A percentile compares a stretch with the other conserved stretches of the same genome.
These are phyloP conservation scores for Eurystomus gularis DNA, from an alignment of 2,113 vertebrate genomes.

Conservation along the genomic window DNA sequence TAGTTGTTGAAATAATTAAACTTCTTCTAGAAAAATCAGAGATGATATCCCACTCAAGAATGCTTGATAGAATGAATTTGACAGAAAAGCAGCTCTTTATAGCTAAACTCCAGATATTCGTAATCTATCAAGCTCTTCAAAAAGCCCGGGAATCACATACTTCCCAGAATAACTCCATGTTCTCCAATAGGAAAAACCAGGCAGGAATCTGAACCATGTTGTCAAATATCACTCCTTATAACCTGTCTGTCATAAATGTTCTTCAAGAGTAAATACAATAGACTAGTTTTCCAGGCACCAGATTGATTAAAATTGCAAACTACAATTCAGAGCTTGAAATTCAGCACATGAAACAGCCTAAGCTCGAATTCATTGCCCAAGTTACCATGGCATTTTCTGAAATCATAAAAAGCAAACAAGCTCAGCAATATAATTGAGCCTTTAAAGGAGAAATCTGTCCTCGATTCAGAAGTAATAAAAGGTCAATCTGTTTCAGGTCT, in stretches of 20 bases:
- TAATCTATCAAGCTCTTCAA: neutral
- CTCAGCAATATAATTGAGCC: conserved; percentile 30
- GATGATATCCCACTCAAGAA: neutral
- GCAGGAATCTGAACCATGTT: neutral
- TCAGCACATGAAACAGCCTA: neutral
- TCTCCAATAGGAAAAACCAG: neutral
- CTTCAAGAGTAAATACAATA: conserved; percentile 30
- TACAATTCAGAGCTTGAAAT: conserved; percentile 28
- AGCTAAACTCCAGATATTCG: neutral
- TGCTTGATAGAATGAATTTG: neutral
- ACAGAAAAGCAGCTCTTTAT: neutral
- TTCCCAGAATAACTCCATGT: neutral
- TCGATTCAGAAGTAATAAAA: conserved; percentile 70
- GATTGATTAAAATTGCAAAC: conserved; percentile 14
- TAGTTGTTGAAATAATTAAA: neutral
- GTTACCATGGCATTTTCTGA: conserved; percentile 54
- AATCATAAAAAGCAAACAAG: conserved; percentile 60
- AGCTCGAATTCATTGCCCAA: conserved; percentile 45
- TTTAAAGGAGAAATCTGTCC: conserved; percentile 58
- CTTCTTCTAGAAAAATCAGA: neutral
- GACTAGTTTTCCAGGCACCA: conserved; percentile 3
- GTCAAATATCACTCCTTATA: neutral
- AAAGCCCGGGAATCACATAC: neutral
- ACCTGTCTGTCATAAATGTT: neutral
- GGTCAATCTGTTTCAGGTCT: conserved; percentile 59